phyloP scores from a whole-genome alignment of 2,888 invertebrate genomes.

The Lysandra coridon region DNA sequence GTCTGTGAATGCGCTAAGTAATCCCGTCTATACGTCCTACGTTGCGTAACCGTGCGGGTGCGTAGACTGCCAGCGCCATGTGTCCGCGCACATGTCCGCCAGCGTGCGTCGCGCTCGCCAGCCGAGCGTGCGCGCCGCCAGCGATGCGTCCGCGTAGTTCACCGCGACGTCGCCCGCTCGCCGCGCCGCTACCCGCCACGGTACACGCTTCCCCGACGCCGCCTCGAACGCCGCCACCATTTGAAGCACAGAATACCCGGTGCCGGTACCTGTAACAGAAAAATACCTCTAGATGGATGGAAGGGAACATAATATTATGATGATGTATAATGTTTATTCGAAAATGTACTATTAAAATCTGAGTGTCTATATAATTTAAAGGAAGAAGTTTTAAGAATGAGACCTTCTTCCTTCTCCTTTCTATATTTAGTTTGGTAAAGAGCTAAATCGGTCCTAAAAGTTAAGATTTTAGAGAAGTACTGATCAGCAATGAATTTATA shows the following conservation, averaged over 20 bases:
- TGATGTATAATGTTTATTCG: no score
- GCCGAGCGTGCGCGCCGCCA: conserved; percentile 88
- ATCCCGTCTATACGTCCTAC: not conserved
- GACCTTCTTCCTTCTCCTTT: no score
- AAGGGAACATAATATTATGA: no score
- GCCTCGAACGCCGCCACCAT: conserved; percentile 89
- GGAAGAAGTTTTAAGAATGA: no score
- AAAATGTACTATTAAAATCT: no score
- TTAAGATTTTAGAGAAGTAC: no score
- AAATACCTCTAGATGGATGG: no score
- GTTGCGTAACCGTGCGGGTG: conserved; percentile 87
- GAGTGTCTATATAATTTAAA: no score
- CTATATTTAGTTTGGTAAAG: no score
- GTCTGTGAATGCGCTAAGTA: not conserved
- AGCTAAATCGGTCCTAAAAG: no score
- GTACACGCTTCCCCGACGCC: conserved; percentile 86
- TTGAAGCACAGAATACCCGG: conserved; percentile 91
- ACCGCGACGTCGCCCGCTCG: conserved; percentile 92
- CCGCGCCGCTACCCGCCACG: conserved; percentile 85
- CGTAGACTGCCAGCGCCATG: conserved; percentile 93
- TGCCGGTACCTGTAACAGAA: conserved; percentile 81
- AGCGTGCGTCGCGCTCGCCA: conserved; percentile 90
- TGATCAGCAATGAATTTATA: no score
- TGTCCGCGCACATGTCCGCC: conserved; percentile 91
- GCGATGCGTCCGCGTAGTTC: conserved; percentile 90